Evolutionary conservation across 2,888 invertebrate genomes (phyloP).

Genomic region (Catocala sponsa): DNA sequence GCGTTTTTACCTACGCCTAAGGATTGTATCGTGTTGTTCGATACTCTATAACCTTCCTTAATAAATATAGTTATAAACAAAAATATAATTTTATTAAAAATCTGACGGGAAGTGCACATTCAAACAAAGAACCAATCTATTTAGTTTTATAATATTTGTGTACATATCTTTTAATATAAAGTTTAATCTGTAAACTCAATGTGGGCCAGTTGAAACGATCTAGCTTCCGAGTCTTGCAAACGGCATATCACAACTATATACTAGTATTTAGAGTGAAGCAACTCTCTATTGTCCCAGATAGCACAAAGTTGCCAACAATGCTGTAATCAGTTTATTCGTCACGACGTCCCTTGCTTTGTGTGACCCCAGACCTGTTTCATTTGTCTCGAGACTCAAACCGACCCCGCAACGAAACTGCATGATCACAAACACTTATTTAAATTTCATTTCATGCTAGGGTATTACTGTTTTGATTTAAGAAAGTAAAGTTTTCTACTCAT

Average conservation of each 20-base stretch:
- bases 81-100: too few relatives aligned
- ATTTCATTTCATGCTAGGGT: slow-evolving; percentile 40
- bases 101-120: too few relatives aligned
- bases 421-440: slow-evolving; percentile 14
- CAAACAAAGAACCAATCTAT: too few relatives aligned
- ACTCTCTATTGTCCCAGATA: slow-evolving; percentile 24
- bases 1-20: too few relatives aligned
- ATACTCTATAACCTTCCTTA: too few relatives aligned
- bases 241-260: not conserved
- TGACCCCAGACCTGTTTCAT: slow-evolving; percentile 35
- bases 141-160: too few relatives aligned
- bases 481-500: not conserved
- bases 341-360: slow-evolving; percentile 35
- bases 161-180: too few relatives aligned
- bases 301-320: slow-evolving; percentile 22
- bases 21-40: too few relatives aligned
- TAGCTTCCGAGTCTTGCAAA: too few relatives aligned
- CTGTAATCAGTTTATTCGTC: slow-evolving; percentile 37
- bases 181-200: too few relatives aligned
- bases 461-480: slow-evolving; percentile 5
- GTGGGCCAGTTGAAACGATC: too few relatives aligned
- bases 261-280: slow-evolving; percentile 24
- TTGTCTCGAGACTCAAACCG: slow-evolving; percentile 17
- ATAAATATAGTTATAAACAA: too few relatives aligned
- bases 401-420: slow-evolving; percentile 8